phyloP scores from a whole-genome alignment of 2,888 invertebrate genomes.

The Cyrtodaria siliqua region DNA sequence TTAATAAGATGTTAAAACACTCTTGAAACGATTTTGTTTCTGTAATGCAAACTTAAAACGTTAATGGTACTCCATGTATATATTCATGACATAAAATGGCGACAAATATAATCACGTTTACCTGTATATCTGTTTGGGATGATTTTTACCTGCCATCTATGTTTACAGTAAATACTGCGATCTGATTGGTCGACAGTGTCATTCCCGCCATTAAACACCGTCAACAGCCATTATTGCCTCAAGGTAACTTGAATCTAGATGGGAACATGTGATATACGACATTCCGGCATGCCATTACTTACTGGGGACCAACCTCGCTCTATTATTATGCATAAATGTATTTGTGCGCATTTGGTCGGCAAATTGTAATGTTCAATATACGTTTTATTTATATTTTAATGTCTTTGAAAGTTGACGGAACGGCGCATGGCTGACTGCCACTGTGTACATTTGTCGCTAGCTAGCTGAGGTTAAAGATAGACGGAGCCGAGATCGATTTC shows the following conservation, averaged over 20 bases:
- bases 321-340: no score
- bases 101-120: conserved; percentile 21
- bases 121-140: conserved; percentile 42
- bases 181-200: conserved; percentile 58
- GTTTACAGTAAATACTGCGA: conserved; percentile 45
- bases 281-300: conserved; percentile 19
- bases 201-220: conserved; percentile 61
- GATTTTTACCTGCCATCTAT: conserved; percentile 59
- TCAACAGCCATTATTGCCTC: conserved; percentile 57
- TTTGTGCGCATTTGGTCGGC: no score
- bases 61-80: not conserved
- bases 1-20: not conserved
- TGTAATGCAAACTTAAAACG: conserved; percentile 12
- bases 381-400: no score
- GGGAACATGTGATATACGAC: conserved; percentile 58
- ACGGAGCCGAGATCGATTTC: conserved; percentile 52
- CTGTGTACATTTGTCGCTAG: conserved; percentile 64
- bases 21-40: not conserved
- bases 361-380: no score
- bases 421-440: conserved; percentile 19
- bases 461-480: conserved; percentile 33
- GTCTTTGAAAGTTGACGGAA: no score
- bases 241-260: conserved; percentile 60
- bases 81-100: conserved; percentile 17
- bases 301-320: no score